Conservation (phyloP, 2,888 invertebrate species). For the Coelinius sp. region DNA sequence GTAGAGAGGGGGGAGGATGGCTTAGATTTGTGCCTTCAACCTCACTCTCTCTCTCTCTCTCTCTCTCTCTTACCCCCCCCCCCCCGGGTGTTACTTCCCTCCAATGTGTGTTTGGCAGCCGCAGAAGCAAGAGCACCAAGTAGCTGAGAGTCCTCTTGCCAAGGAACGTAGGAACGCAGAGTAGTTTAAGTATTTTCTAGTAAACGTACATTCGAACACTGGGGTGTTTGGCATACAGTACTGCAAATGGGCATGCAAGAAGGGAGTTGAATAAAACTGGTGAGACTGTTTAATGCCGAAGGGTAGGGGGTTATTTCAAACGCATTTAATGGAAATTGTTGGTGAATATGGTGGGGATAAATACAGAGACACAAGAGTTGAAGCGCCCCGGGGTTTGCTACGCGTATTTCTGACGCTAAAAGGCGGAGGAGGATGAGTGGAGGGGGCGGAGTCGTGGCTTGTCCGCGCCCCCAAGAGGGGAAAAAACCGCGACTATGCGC, state of each 20-base stretch:
- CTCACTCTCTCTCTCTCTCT: constrained; percentile 28
- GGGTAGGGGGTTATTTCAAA: constrained; percentile 46
- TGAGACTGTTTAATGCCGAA: constrained; percentile 53
- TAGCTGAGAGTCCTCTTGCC: constrained; percentile 54
- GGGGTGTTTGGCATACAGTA: constrained; percentile 49
- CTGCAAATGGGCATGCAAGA: constrained; percentile 56
- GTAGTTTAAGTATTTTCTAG: constrained; percentile 14
- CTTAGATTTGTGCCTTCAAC: constrained; percentile 49
- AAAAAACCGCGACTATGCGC: constrained; percentile 70
- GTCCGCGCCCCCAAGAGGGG: constrained; percentile 73
- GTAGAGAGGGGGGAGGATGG: constrained; percentile 30
- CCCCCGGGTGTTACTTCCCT: constrained; percentile 32
- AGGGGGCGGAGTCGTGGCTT: constrained; percentile 71
- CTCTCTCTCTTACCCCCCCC: constrained; percentile 20
- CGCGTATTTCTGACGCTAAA: constrained; percentile 37
- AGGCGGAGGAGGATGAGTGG: constrained; percentile 50
- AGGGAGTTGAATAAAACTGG: constrained; percentile 34
- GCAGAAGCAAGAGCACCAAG: constrained; percentile 64
- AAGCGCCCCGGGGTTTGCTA: constrained; percentile 23
- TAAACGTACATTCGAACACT: constrained; percentile 3
- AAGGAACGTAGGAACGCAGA: constrained; percentile 37
- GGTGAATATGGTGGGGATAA: constrained; percentile 5
- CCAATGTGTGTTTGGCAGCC: constrained; percentile 52
- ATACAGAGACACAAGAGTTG: constrained; percentile 18
- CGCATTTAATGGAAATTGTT: constrained; percentile 28